A percentile compares a stretch with the other conserved stretches of the same genome.
Conservation (phyloP, 2,888 invertebrate species). For the Villa cingulata region DNA sequence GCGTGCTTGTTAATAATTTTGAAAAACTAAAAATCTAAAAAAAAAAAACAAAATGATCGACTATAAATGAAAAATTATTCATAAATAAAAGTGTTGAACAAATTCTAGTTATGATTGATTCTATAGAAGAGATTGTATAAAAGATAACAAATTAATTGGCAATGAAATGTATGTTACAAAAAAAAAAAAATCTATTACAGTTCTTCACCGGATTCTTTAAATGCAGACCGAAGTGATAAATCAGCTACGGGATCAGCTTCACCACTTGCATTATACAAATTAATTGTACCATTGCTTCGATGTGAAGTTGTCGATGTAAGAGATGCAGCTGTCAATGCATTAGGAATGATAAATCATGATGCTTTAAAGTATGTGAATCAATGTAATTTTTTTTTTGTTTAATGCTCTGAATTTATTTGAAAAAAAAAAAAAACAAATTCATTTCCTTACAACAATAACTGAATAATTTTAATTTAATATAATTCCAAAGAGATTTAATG, state of each 20-base stretch:
- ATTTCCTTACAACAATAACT: not conserved
- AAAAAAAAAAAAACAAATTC: not conserved
- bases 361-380: slow-evolving; percentile 83
- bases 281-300: slow-evolving; percentile 79
- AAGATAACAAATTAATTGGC: too few species aligned
- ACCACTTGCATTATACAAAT: slow-evolving; percentile 78
- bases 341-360: slow-evolving; percentile 89
- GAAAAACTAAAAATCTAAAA: too few species aligned
- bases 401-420: too few species aligned
- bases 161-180: too few species aligned
- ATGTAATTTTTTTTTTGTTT: too few species aligned
- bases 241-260: slow-evolving; percentile 55
- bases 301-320: slow-evolving; percentile 90
- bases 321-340: slow-evolving; percentile 84
- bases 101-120: too few species aligned
- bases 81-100: too few species aligned
- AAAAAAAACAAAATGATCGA: too few species aligned
- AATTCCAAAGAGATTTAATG: slow-evolving; percentile 68
- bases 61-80: too few species aligned
- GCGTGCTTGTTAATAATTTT: too few species aligned
- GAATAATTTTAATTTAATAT: not conserved
- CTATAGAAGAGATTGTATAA: too few species aligned
- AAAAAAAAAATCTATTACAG: slow-evolving; percentile 44
- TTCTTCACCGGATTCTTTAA: slow-evolving; percentile 82
- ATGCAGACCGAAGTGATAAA: slow-evolving; percentile 67